Conservation (phyloP, 2,113 vertebrate species). For the Urocolius indicus region DNA sequence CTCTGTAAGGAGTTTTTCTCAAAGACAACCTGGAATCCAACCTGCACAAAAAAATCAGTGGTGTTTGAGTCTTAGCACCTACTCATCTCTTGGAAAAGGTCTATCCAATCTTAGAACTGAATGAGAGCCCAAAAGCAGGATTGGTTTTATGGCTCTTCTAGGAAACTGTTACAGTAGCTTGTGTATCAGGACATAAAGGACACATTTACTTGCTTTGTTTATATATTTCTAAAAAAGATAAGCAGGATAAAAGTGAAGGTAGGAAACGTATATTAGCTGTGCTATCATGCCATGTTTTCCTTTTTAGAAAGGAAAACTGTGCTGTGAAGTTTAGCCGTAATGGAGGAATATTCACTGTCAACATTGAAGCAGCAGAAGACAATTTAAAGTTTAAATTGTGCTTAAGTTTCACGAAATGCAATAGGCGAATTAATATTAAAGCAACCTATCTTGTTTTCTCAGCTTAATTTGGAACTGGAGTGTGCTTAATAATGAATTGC, state of each 20-base stretch:
- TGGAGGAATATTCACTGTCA: neutral
- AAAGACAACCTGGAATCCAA: neutral
- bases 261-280: neutral
- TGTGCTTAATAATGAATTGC: conserved; percentile 33
- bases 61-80: neutral
- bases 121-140: neutral
- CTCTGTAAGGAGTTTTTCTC: neutral
- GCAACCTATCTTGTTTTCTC: neutral
- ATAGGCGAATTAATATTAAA: conserved; percentile 6
- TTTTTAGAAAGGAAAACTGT: neutral
- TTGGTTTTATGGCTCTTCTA: neutral
- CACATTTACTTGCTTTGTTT: neutral
- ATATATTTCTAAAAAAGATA: neutral
- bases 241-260: neutral
- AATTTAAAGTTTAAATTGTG: neutral
- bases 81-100: neutral
- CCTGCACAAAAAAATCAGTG: neutral
- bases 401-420: neutral
- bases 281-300: neutral
- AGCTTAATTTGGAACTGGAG: neutral
- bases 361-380: neutral
- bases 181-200: neutral
- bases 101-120: neutral
- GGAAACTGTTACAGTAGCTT: neutral
- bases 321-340: neutral